Conservation (phyloP, 2,888 invertebrate genomes). For the Spodoptera picta region DNA sequence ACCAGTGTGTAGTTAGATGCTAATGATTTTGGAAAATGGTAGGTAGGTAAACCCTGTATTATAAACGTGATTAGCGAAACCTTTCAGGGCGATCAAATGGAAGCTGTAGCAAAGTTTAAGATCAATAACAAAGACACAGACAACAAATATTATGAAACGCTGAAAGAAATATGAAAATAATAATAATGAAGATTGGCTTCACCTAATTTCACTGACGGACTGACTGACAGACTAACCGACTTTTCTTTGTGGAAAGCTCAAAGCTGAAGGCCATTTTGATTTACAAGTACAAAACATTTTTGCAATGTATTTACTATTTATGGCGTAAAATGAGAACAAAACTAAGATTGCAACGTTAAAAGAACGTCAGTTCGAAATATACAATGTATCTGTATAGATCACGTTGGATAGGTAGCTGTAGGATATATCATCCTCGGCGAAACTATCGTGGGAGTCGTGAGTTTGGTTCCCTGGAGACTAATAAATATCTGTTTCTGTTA, state of each 20-base stretch:
- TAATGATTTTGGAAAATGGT: background rate
- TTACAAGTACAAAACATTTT: conserved; percentile 10
- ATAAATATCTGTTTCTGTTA: conserved; percentile 54
- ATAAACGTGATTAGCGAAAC: too few relatives aligned
- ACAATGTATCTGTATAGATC: conserved; percentile 45
- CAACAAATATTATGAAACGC: too few relatives aligned
- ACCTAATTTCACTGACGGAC: too few relatives aligned
- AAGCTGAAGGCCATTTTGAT: conserved; percentile 9
- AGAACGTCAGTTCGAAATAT: conserved; percentile 35
- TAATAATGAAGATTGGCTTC: too few relatives aligned
- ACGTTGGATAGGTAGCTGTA: conserved; percentile 23
- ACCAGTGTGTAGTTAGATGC: conserved; percentile 1
- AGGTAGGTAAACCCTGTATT: background rate
- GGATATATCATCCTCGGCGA: conserved; percentile 21
- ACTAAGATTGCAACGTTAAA: conserved; percentile 23
- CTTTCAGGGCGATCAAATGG: too few relatives aligned
- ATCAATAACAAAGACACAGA: too few relatives aligned
- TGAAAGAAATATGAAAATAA: too few relatives aligned
- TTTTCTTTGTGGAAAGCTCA: too few relatives aligned
- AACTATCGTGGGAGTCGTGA: conserved; percentile 40
- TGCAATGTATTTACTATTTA: background rate
- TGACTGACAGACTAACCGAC: too few relatives aligned
- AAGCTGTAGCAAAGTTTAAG: too few relatives aligned
- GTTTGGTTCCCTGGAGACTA: conserved; percentile 45
- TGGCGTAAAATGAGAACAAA: conserved; percentile 5